Evolutionary conservation across 2,113 vertebrate species (phyloP), one percentile per base, ranked within the genome.

Genomic region (Crypturellus undulatus): DNA sequence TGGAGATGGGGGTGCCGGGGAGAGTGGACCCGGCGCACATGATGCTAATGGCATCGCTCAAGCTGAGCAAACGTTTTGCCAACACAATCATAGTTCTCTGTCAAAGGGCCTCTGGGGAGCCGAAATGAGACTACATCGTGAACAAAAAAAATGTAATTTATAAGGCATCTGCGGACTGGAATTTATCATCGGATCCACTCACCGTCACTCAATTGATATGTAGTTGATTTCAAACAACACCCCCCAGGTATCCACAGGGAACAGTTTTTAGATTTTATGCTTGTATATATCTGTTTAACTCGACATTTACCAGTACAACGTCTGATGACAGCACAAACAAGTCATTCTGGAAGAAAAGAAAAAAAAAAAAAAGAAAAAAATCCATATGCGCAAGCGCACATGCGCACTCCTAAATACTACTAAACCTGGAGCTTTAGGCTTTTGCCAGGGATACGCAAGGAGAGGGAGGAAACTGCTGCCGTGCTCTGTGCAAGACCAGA

Each of bases 261-360:
- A 99, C 98, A 98, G 98, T 99, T 99, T 98, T 99, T 99, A 99
- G 98, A 99, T 99, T 99, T 99, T 99, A 99, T 98, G 98, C 99
- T 99, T 99, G 99, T 98, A 99, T 98, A 99, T 99, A 99, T 99
- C 99, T 99, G 99, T 99, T 99, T 99, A 99, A 99, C 99, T 99
- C 98, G 97, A 98, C 98, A 98, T 99, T 99, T 99, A 99, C 98
- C 99, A 99, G 98, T 98, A 98, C 98, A 98, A 98, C 85, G 97
- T 98, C 98, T 98, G 98, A 98, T 99, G 98, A 99, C 98, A 99
- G 98, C 98, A 98, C 97, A 97, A 98, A 98, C 98, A 98, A 98
- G 98, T 98, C 98, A 98, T 98, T 98, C 96, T 42, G 71, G 93
- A 34, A 96, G 95, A 34, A 96, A 93, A 97, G 91, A 67, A 58